Evolutionary conservation across 2,888 invertebrate genomes (phyloP).

Genomic region (Noctua comes): DNA sequence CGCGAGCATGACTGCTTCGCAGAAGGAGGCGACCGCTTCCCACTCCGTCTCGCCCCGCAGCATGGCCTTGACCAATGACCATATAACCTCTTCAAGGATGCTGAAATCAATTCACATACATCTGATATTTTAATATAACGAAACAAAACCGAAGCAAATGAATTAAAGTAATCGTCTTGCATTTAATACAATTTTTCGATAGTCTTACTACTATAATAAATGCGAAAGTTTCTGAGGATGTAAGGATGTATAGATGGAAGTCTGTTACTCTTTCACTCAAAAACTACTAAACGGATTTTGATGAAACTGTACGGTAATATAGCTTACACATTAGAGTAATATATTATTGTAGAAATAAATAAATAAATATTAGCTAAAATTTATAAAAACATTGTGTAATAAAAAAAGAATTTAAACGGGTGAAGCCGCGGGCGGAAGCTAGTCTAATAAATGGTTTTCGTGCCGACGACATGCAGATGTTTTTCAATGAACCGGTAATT

Average conservation of each 20-base stretch:
- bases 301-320: background rate
- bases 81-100: background rate
- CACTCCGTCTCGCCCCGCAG: no score
- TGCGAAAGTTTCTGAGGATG: background rate
- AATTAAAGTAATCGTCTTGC: slow-evolving; percentile 27
- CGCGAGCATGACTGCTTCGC: no score
- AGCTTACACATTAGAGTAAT: background rate
- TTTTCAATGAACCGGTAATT: slow-evolving; percentile 33
- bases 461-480: slow-evolving; percentile 38
- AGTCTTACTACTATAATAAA: background rate
- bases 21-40: no score
- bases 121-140: slow-evolving; percentile 15
- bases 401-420: background rate
- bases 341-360: no score
- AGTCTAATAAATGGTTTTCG: slow-evolving; percentile 38
- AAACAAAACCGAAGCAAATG: slow-evolving; percentile 28
- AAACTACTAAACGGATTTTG: background rate
- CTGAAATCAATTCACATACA: background rate
- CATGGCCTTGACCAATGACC: no score
- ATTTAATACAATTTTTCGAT: slow-evolving; percentile 38
- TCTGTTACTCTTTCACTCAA: background rate
- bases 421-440: background rate
- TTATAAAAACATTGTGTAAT: background rate
- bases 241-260: background rate
- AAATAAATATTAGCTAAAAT: background rate